Evolutionary conservation across 2,888 invertebrate species (phyloP), one percentile per base, ranked within the genome.

Genomic region (Pycnomerus fuliginosus): DNA sequence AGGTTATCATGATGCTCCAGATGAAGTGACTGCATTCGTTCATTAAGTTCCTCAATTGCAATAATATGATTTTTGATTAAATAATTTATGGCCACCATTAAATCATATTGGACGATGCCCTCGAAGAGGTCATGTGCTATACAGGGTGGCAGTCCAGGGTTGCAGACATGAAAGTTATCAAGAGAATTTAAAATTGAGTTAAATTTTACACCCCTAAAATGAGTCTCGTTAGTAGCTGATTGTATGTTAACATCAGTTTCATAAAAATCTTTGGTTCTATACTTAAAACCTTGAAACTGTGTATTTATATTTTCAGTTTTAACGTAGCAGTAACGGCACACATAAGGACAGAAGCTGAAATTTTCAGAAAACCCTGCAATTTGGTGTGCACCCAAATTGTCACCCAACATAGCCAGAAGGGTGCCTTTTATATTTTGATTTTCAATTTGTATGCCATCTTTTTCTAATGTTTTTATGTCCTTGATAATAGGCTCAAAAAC

Each of bases 301-400:
- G n/a, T 23, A n/a, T 12, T 4, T 11, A 22, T 22, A 22, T 11
- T n/a, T 7, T 35, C 36, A 4, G 29, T 17, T 7, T 35, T 16
- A 12, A 25, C 5, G 4, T 8, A 25, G 11, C 25, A 25, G 10
- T 8, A 25, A 4, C 25, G 25, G 10, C 25, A 25, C 4, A 25
- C 8, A 25, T 25, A 25, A 7, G 4, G 4, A 25, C 3, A 8
- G 3, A 25, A 36, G 30, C 32, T 35, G 39, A 62, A 60, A 37
- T 57, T 61, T 50, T 54, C 50, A 8, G 28, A 14, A 51, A 51
- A 57, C 10, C 56, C 59, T 15, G 56, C 58, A 25, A 62, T 42
- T 23, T 49, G 44, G 40, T 60, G 58, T 42, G 46, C 30, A 2
- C 46, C 54, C 20, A 54, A 36, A 39, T 52, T 54, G 22, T 54